Conservation (phyloP, 2,888 invertebrate species). For the Polymixis lichenea region DNA sequence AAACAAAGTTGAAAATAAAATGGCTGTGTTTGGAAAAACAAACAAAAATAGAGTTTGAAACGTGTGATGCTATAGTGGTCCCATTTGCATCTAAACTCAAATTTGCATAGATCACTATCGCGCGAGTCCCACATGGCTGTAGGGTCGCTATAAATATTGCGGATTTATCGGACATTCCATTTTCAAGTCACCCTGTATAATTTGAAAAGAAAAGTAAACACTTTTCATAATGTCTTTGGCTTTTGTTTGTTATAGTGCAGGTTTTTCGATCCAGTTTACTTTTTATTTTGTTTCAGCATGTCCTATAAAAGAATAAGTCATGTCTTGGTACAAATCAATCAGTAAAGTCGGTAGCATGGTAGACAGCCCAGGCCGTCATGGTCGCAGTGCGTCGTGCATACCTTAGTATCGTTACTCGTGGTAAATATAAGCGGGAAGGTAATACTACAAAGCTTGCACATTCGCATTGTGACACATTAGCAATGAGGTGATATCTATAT, state of each 20-base stretch:
- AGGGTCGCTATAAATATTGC: constrained; percentile 37
- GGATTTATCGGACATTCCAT: constrained; percentile 47
- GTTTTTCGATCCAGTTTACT: not conserved
- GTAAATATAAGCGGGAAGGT: no score
- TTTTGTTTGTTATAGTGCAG: not conserved
- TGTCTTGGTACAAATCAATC: not conserved
- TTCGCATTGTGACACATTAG: no score
- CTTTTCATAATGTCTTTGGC: not conserved
- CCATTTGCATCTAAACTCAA: constrained; percentile 62
- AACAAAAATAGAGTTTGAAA: constrained; percentile 43
- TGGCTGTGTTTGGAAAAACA: constrained; percentile 31
- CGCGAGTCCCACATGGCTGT: constrained; percentile 54
- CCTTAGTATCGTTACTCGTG: no score
- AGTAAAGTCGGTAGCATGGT: no score
- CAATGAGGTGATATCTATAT: no score
- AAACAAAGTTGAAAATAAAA: constrained; percentile 22
- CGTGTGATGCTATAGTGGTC: constrained; percentile 48
- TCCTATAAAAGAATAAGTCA: not conserved
- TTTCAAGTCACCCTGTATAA: not conserved
- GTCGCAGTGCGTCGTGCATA: no score
- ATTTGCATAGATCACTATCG: constrained; percentile 70
- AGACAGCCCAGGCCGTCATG: not conserved
- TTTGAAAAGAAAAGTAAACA: not conserved
- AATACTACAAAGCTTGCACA: no score
- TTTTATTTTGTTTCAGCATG: not conserved